Evolutionary conservation across 2,888 invertebrate species (phyloP), one percentile per base, ranked within the genome.

Genomic region (Drosophila borborema): DNA sequence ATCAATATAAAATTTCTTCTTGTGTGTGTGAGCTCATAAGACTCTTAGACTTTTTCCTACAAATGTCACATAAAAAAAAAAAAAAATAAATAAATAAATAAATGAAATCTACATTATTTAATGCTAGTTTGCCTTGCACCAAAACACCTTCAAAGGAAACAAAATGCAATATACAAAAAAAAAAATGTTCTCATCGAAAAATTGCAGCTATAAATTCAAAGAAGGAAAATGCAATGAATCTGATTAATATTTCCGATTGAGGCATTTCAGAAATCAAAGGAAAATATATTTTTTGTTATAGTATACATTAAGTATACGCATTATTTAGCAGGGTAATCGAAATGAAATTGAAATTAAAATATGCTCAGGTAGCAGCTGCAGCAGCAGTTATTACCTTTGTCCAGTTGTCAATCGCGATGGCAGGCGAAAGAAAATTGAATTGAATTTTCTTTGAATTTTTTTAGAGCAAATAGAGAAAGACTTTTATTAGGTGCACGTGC

Each of bases 401-500:
- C 49, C 49, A 56, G 18, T 12, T 14, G 54, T 12, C 10, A 40
- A 18, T 41, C 40, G 7, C 40, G 7, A 28, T 6, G 40, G 16
- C 55, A 18, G 7, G 8, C 41, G 18, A 43, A 16, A 16, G 31
- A 43, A 34, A 56, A 43, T 56, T 31, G 56, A 56, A 56, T 43
- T 43, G 31, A 28, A 10, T 34, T 18, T 34, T 43, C 58, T n/a
- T 45, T 40, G 34, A 58, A 36, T 45, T 58, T 23, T 10, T 7
- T 28, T 28, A 3, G 40, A 41, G 36, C n/a, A 12, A 31, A 23
- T 40, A 18, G 28, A 18, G 28, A 55, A 18, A 31, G 55, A 31
- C 55, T 55, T 31, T 55, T 55, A 55, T 55, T 31, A 41, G 41
- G 41, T 28, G 41, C 41, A 31, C 55, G 55, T 41, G 55, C 41